Base-by-base conservation (phyloP, 2,888 invertebrate species). In the Sturmia bella region DNA sequence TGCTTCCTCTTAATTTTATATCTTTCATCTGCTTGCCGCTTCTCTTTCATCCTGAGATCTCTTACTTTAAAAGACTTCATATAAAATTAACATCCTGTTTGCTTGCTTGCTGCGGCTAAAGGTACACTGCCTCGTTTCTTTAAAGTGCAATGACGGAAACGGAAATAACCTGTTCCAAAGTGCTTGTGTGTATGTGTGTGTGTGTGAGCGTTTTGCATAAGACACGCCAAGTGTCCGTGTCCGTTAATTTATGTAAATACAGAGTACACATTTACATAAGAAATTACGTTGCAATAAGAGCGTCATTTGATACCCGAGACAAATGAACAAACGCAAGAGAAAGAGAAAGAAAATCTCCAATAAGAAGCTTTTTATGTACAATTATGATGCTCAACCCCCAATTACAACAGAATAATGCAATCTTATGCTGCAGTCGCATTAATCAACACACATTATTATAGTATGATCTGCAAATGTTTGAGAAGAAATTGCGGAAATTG, bases 241-340 rank as follows among this genome's bases (percentile, higher is more conserved):
- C 66, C 66, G 66, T 66, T 79, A 79, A 79, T 54, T 66, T 73
- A 79, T 79, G 52, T 24, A 50, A 64, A 78, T 73, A 17, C 41
- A 74, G 15, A 48, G 27, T 15, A 37, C 13, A 39, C n/a, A 39
- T 12, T 17, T 13, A n/a, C n/a, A n/a, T n/a, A n/a, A n/a, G 7
- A 32, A 32, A 32, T 32, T 32, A 37, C 21, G 6, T 45, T 63
- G 15, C n/a, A n/a, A n/a, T n/a, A n/a, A 45, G 13, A 48, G 17
- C 19, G 37, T 54, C 19, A 27, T 54, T 69, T 41, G 57, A 19
- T 9, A 7, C 21, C 1, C n/a, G 19, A 17, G 39, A 13, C 6
- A 27, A 27, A 15, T 0, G 6, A 39, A 32, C 19, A 17, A n/a
- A 4, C n/a, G 21, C 9, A 32, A 54, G 3, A 54, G 3, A 1